Percentiles rank a stretch among this genome's conserved stretches.
Conservation (phyloP, 2,888 invertebrate species). For the Coelinius sp. region DNA sequence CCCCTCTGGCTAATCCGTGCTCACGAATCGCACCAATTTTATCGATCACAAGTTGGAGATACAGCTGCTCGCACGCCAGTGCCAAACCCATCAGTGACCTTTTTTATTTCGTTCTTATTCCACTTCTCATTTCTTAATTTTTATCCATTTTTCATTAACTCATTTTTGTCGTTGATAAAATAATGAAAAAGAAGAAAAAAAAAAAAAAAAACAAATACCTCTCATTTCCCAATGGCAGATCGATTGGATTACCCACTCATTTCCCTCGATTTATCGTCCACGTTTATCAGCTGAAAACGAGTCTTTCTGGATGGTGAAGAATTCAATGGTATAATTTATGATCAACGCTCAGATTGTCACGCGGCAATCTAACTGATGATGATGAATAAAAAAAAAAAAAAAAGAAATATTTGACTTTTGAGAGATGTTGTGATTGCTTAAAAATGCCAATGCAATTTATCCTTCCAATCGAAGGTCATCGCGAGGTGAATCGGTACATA, state of each 20-base stretch:
- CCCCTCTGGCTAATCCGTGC: slow-evolving; percentile 36
- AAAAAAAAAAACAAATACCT: neutral
- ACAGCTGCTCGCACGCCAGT: neutral
- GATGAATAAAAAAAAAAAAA: slow-evolving; percentile 3
- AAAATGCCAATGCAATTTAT: slow-evolving; percentile 18
- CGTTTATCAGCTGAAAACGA: slow-evolving; percentile 20
- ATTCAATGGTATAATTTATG: slow-evolving; percentile 21
- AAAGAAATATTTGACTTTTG: slow-evolving; percentile 13
- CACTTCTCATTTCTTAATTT: neutral
- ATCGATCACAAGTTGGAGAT: slow-evolving; percentile 50
- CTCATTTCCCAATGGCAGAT: slow-evolving; percentile 11
- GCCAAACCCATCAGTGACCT: neutral
- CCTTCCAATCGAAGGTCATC: slow-evolving; percentile 17
- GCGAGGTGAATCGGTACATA: slow-evolving; percentile 24
- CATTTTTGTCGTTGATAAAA: too few relatives aligned
- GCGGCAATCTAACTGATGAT: slow-evolving; percentile 12
- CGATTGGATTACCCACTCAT: neutral
- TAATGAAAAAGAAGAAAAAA: too few relatives aligned
- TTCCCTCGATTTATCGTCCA: neutral
- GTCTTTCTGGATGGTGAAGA: slow-evolving; percentile 9
- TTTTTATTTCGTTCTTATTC: neutral
- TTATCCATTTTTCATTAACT: too few relatives aligned
- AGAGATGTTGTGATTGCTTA: neutral
- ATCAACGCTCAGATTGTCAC: neutral
- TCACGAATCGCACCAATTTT: slow-evolving; percentile 47